These are phyloP conservation scores for Drosophila cardini DNA, from an alignment of 1,140 invertebrate genomes.

Conservation along the genomic window DNA sequence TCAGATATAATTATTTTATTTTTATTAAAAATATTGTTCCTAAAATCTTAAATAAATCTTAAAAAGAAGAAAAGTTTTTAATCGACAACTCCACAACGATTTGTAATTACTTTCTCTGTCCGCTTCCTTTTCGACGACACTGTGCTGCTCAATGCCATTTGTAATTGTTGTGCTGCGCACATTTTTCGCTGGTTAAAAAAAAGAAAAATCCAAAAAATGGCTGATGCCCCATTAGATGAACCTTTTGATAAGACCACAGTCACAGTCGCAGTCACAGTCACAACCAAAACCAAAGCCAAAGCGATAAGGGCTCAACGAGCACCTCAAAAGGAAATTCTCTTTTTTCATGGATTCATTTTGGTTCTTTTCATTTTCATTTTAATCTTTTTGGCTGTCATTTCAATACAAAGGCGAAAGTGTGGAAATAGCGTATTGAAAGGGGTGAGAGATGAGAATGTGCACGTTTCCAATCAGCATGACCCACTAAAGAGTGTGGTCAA, in stretches of 20 bases:
- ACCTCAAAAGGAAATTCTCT: conserved; percentile 27
- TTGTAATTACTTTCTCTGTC: background rate
- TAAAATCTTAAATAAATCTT: no score
- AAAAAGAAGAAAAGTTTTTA: no score
- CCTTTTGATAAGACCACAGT: conserved; percentile 45
- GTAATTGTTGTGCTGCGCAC: conserved; percentile 28
- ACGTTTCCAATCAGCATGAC: conserved; percentile 31
- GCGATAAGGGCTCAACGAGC: conserved; percentile 2
- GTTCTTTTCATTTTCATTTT: background rate
- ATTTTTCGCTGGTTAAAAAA: conserved; percentile 31
- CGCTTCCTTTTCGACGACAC: background rate
- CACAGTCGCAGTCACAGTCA: conserved; percentile 1
- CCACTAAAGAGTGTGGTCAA: conserved; percentile 9
- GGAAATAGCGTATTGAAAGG: background rate
- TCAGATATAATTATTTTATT: no score
- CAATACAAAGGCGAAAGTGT: background rate
- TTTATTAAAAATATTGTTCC: no score
- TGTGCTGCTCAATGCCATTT: conserved; percentile 17
- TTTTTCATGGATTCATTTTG: background rate
- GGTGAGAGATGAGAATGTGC: conserved; percentile 1
- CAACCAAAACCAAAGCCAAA: background rate
- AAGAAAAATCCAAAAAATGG: conserved; percentile 32
- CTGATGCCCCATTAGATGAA: conserved; percentile 49
- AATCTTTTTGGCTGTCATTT: conserved; percentile 14
- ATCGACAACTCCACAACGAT: no score